These are phyloP conservation scores for Drosophila yooni DNA, from an alignment of 2,888 invertebrate genomes.

Conservation along the genomic window DNA sequence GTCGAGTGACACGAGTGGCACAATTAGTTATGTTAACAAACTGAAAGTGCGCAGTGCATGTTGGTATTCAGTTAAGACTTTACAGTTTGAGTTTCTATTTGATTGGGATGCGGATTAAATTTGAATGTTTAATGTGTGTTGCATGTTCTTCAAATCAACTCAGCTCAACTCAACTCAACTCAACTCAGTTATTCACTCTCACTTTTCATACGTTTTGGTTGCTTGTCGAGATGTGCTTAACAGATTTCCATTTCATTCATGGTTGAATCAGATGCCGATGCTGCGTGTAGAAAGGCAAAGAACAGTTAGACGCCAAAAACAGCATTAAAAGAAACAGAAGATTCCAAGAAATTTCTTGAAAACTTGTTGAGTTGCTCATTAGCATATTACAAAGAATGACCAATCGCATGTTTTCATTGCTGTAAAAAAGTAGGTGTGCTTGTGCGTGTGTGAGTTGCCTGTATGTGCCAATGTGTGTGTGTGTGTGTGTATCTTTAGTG, in stretches of 20 bases:
- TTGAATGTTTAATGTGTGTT: conserved; percentile 20
- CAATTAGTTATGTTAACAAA: neutral
- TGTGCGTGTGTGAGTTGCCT: conserved; percentile 14
- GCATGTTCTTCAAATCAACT: conserved; percentile 27
- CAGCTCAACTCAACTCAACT: neutral
- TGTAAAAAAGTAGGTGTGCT: conserved; percentile 7
- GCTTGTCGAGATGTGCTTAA: conserved; percentile 17
- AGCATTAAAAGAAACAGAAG: conserved; percentile 7
- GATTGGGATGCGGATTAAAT: conserved; percentile 16
- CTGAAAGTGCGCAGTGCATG: conserved; percentile 1
- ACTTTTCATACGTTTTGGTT: conserved; percentile 34
- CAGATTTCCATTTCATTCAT: conserved; percentile 71
- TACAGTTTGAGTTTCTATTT: conserved; percentile 25
- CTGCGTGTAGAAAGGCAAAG: conserved; percentile 58
- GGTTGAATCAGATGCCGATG: conserved; percentile 41
- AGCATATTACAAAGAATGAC: conserved; percentile 65
- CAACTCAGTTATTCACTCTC: conserved; percentile 11
- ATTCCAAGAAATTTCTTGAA: conserved; percentile 49
- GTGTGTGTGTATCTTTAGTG: conserved; percentile 10
- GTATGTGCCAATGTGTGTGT: conserved; percentile 17
- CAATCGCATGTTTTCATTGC: conserved; percentile 29
- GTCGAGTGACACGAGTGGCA: neutral
- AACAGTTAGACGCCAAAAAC: conserved; percentile 55
- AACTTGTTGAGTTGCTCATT: conserved; percentile 59
- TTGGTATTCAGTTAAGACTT: conserved; percentile 7